Conservation (phyloP, 2,888 invertebrate genomes). For the Lagria hirta region DNA sequence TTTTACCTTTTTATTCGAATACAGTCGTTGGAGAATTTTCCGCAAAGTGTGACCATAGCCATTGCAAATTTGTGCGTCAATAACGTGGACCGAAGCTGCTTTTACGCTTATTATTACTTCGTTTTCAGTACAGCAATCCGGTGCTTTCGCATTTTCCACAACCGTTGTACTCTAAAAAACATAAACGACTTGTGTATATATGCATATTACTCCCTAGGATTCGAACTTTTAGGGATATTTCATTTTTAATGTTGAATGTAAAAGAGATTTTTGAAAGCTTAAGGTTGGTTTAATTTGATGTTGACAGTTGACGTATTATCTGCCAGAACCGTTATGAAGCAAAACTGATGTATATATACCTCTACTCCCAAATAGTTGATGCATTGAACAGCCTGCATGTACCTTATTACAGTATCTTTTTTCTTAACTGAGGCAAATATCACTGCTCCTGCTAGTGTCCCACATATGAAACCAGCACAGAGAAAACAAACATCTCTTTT, state of each 20-base stretch:
- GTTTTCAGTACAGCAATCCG: slow-evolving; percentile 56
- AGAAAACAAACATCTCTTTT: slow-evolving; percentile 53
- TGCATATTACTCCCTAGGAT: too few relatives aligned
- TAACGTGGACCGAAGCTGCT: slow-evolving; percentile 61
- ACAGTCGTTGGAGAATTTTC: slow-evolving; percentile 40
- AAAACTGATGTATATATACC: slow-evolving; percentile 42
- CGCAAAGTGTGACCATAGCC: slow-evolving; percentile 57
- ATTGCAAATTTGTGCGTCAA: slow-evolving; percentile 61
- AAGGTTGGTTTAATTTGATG: too few relatives aligned
- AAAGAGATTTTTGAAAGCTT: too few relatives aligned
- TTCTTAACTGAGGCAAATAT: slow-evolving; percentile 49
- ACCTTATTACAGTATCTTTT: slow-evolving; percentile 45
- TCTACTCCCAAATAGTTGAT: slow-evolving; percentile 54
- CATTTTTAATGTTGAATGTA: too few relatives aligned
- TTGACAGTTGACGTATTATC: neutral
- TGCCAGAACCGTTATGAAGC: neutral
- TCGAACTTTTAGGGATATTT: too few relatives aligned
- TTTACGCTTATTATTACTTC: slow-evolving; percentile 64
- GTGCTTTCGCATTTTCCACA: slow-evolving; percentile 59
- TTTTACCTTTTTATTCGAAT: too few relatives aligned
- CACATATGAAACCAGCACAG: slow-evolving; percentile 53
- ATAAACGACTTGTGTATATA: slow-evolving; percentile 3
- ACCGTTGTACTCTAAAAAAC: slow-evolving; percentile 56
- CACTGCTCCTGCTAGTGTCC: slow-evolving; percentile 53
- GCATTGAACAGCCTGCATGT: slow-evolving; percentile 57